Conservation (phyloP, 2,797 vertebrate species). For the Smutsia temminckii region DNA sequence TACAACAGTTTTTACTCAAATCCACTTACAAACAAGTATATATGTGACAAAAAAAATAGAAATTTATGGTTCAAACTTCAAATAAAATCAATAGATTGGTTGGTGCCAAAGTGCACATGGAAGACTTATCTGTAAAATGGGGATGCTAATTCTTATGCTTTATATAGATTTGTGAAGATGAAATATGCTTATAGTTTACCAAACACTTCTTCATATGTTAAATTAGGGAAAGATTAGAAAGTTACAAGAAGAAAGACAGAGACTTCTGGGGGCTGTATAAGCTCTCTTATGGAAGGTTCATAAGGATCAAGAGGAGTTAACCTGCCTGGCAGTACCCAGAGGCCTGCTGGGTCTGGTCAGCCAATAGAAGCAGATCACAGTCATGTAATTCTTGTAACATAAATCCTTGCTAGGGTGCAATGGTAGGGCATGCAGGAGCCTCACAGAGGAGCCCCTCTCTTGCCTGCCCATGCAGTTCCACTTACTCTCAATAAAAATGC, state of each 20-base stretch:
- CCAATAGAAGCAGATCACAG: conserved; percentile 47
- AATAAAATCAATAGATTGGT: not conserved
- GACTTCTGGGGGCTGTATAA: not conserved
- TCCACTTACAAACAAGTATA: not conserved
- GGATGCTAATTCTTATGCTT: not conserved
- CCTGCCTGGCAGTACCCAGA: not conserved
- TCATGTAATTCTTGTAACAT: conserved; percentile 56
- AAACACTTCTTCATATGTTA: not conserved
- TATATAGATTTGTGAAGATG: not conserved
- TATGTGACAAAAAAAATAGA: not conserved
- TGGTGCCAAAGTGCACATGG: not conserved
- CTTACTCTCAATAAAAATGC: conserved; percentile 68
- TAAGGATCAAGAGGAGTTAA: conserved; percentile 51
- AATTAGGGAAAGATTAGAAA: conserved; percentile 16
- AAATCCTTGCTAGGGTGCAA: conserved; percentile 30
- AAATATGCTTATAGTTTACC: not conserved
- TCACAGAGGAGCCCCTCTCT: conserved; percentile 43
- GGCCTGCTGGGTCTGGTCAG: not conserved
- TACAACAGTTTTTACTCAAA: not conserved
- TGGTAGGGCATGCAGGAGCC: not conserved
- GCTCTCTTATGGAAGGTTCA: not conserved
- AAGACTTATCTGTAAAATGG: not conserved
- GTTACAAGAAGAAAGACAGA: not conserved
- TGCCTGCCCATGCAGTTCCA: conserved; percentile 46
- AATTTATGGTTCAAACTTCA: not conserved